Percentiles rank a stretch among this genome's conserved stretches.
Evolutionary conservation across 2,888 invertebrate genomes (phyloP).

Genomic region (Melinaea marsaeus): DNA sequence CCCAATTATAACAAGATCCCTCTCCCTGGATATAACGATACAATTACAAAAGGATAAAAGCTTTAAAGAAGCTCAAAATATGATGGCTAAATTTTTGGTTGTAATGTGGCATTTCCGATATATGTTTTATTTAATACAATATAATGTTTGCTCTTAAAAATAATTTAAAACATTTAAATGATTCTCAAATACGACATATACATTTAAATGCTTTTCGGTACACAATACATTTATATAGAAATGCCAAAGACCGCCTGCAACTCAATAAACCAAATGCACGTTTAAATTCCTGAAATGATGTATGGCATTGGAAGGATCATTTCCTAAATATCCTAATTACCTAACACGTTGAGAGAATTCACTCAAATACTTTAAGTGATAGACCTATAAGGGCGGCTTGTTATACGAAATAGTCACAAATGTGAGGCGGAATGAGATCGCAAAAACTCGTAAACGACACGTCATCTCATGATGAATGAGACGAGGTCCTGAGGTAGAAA

Average conservation of each 20-base stretch:
- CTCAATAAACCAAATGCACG: neutral
- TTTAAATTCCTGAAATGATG: conserved; percentile 16
- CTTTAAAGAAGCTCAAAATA: conserved; percentile 30
- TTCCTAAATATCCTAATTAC: conserved; percentile 32
- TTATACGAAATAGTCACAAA: conserved; percentile 14
- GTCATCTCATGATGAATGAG: conserved; percentile 48
- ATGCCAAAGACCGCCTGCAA: neutral
- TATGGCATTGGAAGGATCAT: conserved; percentile 20
- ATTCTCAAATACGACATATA: neutral
- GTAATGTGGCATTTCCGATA: conserved; percentile 72
- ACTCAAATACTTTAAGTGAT: conserved; percentile 28
- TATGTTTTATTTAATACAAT: conserved; percentile 19
- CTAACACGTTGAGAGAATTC: conserved; percentile 42
- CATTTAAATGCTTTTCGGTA: neutral
- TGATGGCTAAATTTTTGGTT: conserved; percentile 40
- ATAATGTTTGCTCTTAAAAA: neutral
- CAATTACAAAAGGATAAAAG: conserved; percentile 4
- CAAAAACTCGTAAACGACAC: conserved; percentile 59
- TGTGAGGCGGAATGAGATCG: conserved; percentile 50
- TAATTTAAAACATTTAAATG: neutral
- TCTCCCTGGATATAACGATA: conserved; percentile 5
- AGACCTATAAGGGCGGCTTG: neutral
- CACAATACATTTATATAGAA: neutral
- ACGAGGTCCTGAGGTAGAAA: conserved; percentile 48
- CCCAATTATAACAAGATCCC: conserved; percentile 41